Evolutionary conservation across 2,888 invertebrate genomes (phyloP).

Genomic region (Eilema depressum): DNA sequence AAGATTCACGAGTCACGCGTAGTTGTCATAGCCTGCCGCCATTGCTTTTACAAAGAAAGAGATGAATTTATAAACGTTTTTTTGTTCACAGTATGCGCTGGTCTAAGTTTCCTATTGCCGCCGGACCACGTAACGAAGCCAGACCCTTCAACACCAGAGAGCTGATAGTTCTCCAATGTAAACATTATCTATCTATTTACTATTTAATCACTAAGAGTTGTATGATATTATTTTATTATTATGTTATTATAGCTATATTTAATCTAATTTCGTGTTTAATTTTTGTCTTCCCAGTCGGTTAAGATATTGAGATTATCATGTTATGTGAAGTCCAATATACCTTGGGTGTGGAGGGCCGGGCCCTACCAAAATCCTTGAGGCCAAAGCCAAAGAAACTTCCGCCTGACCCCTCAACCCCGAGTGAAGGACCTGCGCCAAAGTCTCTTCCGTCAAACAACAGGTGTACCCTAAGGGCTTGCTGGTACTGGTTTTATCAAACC

Average conservation of each 20-base stretch:
- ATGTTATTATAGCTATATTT: neutral
- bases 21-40: no score
- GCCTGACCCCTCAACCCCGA: no score
- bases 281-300: neutral
- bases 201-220: neutral
- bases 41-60: no score
- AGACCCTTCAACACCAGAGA: conserved; percentile 13
- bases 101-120: conserved; percentile 70
- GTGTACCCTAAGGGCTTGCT: no score
- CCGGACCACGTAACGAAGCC: conserved; percentile 43
- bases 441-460: no score
- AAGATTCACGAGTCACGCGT: no score
- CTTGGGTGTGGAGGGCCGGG: neutral
- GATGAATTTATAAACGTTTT: neutral
- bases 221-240: conserved; percentile 8
- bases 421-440: neutral
- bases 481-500: no score
- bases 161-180: conserved; percentile 7
- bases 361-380: neutral
- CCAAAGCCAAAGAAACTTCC: neutral
- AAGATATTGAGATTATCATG: no score
- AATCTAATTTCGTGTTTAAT: neutral
- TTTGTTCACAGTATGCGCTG: conserved; percentile 72
- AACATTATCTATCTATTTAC: neutral
- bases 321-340: no score